These are phyloP conservation scores for Lordiphosa mommai DNA, from an alignment of 1,140 invertebrate genomes.

Conservation along the genomic window DNA sequence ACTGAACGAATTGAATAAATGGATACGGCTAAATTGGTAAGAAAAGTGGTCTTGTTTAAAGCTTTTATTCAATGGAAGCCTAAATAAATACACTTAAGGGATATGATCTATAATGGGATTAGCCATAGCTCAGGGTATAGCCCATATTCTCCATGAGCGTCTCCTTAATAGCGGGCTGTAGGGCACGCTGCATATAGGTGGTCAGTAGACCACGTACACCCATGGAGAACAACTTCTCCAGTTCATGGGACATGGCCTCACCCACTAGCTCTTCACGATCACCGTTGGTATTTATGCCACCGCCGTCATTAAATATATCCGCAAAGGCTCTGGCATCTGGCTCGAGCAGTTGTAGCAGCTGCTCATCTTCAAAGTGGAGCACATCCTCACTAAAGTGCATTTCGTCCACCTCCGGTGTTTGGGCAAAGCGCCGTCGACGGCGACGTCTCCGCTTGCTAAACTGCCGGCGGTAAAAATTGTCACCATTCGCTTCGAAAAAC, in stretches of 20 bases:
- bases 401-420: conserved; percentile 43
- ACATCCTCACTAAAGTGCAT: conserved; percentile 79
- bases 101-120: neutral
- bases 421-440: conserved; percentile 41
- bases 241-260: conserved; percentile 86
- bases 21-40: conserved; percentile 73
- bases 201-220: conserved; percentile 89
- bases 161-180: conserved; percentile 91
- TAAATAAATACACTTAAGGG: conserved; percentile 32
- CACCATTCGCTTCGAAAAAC: conserved; percentile 48
- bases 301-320: conserved; percentile 49
- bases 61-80: conserved; percentile 52
- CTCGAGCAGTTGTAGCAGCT: conserved; percentile 63
- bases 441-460: conserved; percentile 39
- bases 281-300: conserved; percentile 5
- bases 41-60: conserved; percentile 42
- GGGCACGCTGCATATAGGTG: conserved; percentile 89
- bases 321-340: conserved; percentile 75
- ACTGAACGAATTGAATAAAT: conserved; percentile 22
- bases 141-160: conserved; percentile 92
- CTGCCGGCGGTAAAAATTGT: conserved; percentile 64
- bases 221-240: conserved; percentile 90
- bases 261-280: conserved; percentile 78
- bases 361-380: conserved; percentile 63
- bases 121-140: conserved; percentile 90